These are phyloP conservation scores for Thalassophryne amazonica DNA, from an alignment of 2,797 vertebrate species.

Conservation along the genomic window DNA sequence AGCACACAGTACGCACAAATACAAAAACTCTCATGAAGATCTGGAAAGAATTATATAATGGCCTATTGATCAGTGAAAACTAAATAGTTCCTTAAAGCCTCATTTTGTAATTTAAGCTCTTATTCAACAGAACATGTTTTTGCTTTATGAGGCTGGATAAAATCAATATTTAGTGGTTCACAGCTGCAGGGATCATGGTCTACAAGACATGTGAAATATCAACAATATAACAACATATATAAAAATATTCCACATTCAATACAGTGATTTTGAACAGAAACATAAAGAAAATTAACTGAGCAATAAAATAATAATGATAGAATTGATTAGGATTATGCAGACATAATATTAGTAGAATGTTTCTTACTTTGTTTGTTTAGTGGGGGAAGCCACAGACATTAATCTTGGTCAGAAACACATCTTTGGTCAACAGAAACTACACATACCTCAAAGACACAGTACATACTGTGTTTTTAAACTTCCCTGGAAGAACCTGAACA, in stretches of 20 bases:
- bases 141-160: neutral
- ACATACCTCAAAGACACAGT: no score
- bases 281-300: neutral
- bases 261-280: neutral
- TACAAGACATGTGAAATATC: no score
- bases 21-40: no score
- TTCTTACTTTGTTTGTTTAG: conserved; percentile 18
- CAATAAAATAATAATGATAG: no score
- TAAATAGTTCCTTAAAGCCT: no score
- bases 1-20: no score
- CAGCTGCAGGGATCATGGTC: neutral
- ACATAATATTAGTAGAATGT: neutral
- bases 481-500: no score
- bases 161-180: neutral
- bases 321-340: neutral
- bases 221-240: neutral
- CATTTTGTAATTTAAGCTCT: no score
- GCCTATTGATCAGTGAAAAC: no score
- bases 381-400: neutral
- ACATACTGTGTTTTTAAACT: no score
- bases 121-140: no score
- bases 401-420: conserved; percentile 1
- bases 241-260: neutral
- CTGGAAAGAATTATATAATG: no score
- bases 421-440: conserved; percentile 7